These are phyloP conservation scores for Coregonus sp. DNA, from an alignment of 2,797 vertebrate genomes.

Conservation along the genomic window DNA sequence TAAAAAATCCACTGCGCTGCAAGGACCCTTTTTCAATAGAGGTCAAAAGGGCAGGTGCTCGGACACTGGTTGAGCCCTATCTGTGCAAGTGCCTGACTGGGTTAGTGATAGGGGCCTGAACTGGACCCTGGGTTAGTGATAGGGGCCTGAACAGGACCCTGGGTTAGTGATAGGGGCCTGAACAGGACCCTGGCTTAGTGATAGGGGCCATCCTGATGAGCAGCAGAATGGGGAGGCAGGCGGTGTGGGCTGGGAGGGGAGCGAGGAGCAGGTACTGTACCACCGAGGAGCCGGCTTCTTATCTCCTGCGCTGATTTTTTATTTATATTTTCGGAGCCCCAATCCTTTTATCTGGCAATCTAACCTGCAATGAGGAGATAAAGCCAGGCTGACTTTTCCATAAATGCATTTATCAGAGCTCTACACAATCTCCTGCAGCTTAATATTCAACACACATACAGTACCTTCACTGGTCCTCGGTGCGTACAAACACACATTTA, in stretches of 20 bases:
- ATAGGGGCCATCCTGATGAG: neutral
- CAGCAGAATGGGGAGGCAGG: constrained; percentile 25
- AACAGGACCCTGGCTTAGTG: too few species aligned
- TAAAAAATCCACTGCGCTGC: too few species aligned
- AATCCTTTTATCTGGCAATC: constrained; percentile 74
- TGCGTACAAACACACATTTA: constrained; percentile 39
- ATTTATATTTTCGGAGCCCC: constrained; percentile 67
- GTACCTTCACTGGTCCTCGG: constrained; percentile 55
- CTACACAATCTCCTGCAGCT: constrained; percentile 69
- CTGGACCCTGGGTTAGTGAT: too few species aligned
- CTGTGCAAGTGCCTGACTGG: too few species aligned
- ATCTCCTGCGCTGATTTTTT: constrained; percentile 64
- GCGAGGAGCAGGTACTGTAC: constrained; percentile 15
- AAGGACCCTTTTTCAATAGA: too few species aligned
- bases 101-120: neutral
- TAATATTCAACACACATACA: constrained; percentile 74
- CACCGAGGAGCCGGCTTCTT: constrained; percentile 54
- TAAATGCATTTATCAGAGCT: constrained; percentile 77
- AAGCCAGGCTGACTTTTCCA: constrained; percentile 73
- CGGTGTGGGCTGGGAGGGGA: constrained; percentile 25
- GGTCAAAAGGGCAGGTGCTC: too few species aligned
- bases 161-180: too few species aligned
- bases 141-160: too few species aligned
- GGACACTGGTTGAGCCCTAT: too few species aligned
- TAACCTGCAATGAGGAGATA: constrained; percentile 79